A percentile compares a stretch with the other conserved stretches of the same genome.
Evolutionary conservation across 2,113 vertebrate genomes (phyloP).

Genomic region (Gorsachius goisagi): DNA sequence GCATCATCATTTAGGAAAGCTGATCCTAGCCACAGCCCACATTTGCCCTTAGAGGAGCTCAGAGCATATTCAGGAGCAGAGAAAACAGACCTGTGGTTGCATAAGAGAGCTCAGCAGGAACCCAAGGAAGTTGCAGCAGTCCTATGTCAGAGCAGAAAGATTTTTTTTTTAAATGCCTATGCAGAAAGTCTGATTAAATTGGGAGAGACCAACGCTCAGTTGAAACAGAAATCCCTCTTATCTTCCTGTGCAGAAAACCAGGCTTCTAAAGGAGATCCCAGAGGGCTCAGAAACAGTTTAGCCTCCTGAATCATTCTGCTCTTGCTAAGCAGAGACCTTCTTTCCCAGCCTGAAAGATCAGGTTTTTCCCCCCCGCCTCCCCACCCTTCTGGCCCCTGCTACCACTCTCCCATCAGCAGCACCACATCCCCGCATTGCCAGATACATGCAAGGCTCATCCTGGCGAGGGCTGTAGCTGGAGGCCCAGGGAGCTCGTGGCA

Average conservation of each 20-base stretch:
- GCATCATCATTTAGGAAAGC: neutral
- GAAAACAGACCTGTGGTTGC: neutral
- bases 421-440: neutral
- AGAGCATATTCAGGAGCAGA: neutral
- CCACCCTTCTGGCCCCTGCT: neutral
- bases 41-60: neutral
- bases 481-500: neutral
- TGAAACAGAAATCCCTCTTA: constrained; percentile 33
- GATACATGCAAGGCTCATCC: neutral
- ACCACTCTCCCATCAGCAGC: neutral
- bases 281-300: constrained; percentile 16
- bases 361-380: neutral
- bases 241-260: constrained; percentile 20
- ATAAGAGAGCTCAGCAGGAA: neutral
- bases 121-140: neutral
- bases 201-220: neutral
- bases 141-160: neutral
- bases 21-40: neutral
- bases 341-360: neutral
- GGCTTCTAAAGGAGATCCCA: constrained; percentile 21
- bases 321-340: neutral
- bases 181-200: neutral
- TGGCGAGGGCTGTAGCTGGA: neutral
- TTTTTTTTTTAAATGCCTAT: neutral
- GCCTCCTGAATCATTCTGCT: neutral